Evolutionary conservation across 2,113 vertebrate genomes (phyloP).

Genomic region (Sinocyclocheilus maitianheensis): DNA sequence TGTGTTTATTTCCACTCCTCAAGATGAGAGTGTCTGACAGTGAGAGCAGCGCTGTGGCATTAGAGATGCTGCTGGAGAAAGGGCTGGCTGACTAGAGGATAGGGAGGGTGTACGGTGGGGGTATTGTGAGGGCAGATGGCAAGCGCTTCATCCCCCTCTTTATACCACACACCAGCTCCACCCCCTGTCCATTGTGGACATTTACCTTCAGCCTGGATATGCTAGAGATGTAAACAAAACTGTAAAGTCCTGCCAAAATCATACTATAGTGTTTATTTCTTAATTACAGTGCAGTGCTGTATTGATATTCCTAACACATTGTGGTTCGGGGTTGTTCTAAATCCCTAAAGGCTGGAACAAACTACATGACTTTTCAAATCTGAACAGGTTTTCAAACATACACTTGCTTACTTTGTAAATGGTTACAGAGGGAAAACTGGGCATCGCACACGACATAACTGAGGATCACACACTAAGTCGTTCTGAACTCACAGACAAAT

Average conservation of each 20-base stretch:
- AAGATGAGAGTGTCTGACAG: constrained; percentile 25
- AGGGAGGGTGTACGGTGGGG: constrained; percentile 20
- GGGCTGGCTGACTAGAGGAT: not conserved
- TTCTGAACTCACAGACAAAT: too few relatives aligned
- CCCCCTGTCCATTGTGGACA: constrained; percentile 8
- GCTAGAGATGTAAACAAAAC: not conserved
- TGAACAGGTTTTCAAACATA: too few relatives aligned
- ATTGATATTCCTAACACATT: not conserved
- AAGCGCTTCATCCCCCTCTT: constrained; percentile 15
- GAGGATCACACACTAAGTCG: too few relatives aligned
- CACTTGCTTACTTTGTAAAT: too few relatives aligned
- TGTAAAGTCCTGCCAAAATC: not conserved
- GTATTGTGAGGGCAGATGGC: constrained; percentile 35
- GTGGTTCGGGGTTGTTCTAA: not conserved
- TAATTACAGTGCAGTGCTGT: not conserved
- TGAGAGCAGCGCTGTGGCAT: constrained; percentile 36
- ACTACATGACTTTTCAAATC: not conserved
- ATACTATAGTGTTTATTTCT: not conserved
- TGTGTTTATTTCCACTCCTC: not conserved
- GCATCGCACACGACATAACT: too few relatives aligned
- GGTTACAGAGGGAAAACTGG: too few relatives aligned
- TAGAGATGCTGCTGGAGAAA: constrained; percentile 36
- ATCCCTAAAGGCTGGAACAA: not conserved
- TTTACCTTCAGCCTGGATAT: constrained; percentile 16
- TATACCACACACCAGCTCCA: constrained; percentile 44